Evolutionary conservation across 2,888 invertebrate species (phyloP).

Genomic region (Timema cristinae): DNA sequence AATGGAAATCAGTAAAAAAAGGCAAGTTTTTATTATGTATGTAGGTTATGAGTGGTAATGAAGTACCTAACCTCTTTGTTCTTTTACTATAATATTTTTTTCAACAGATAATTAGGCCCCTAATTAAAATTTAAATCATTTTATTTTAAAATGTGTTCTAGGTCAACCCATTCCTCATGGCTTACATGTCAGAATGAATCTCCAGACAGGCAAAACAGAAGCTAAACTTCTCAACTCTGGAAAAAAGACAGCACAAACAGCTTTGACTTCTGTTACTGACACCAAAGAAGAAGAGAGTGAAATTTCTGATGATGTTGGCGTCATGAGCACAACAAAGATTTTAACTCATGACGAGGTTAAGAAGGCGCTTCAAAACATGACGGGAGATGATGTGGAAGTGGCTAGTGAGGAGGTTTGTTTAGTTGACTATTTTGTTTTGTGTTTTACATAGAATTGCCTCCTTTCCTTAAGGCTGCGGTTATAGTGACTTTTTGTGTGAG

Average conservation of each 20-base stretch:
- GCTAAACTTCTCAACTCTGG: slow-evolving; percentile 62
- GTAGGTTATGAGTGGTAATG: too few relatives aligned
- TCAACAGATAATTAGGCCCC: too few relatives aligned
- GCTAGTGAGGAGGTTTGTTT: too few relatives aligned
- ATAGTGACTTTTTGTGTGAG: too few relatives aligned
- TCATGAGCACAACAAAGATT: neutral
- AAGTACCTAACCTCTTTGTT: too few relatives aligned
- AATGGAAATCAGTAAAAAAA: slow-evolving; percentile 61
- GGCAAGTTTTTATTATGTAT: slow-evolving; percentile 45
- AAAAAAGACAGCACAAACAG: neutral
- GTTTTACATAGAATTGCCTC: too few relatives aligned
- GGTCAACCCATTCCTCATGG: slow-evolving; percentile 70
- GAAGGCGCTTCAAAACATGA: slow-evolving; percentile 13
- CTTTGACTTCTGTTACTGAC: too few relatives aligned
- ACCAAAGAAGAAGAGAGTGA: too few relatives aligned
- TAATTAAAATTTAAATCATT: too few relatives aligned
- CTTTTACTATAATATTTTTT: too few relatives aligned
- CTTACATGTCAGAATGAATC: slow-evolving; percentile 68
- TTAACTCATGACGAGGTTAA: neutral
- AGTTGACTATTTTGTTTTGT: too few relatives aligned
- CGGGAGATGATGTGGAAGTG: neutral
- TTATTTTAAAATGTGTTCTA: neutral
- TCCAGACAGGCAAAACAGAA: slow-evolving; percentile 69
- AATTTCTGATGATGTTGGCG: neutral
- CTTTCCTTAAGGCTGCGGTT: too few relatives aligned